Conservation (phyloP, 2,797 vertebrate genomes). For the Oreochromis grahami region DNA sequence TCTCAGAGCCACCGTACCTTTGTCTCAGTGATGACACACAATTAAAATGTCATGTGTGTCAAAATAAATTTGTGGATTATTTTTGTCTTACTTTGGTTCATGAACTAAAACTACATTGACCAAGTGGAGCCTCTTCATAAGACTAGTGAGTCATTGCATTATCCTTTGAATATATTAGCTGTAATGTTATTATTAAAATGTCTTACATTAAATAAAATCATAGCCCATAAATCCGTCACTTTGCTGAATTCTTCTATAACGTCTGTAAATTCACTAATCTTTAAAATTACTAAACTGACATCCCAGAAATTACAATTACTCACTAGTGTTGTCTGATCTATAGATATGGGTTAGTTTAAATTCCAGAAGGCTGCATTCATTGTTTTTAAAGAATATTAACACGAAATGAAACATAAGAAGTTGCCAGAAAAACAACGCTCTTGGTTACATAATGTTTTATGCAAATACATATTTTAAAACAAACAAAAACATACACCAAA, state of each 20-base stretch:
- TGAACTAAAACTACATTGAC: background rate
- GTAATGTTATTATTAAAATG: background rate
- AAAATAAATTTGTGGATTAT: background rate
- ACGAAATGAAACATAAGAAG: background rate
- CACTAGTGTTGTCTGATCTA: background rate
- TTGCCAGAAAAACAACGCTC: no score
- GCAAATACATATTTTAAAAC: no score
- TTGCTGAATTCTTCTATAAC: background rate
- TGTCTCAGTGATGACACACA: rapidly evolving
- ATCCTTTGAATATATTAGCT: background rate
- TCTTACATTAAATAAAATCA: background rate
- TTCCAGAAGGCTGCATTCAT: background rate
- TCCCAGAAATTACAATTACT: background rate
- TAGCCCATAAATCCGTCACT: rapidly evolving
- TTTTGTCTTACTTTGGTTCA: background rate
- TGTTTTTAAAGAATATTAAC: background rate
- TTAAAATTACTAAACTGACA: background rate
- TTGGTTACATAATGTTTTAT: no score
- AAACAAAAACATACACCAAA: background rate
- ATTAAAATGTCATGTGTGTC: background rate
- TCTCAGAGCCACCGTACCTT: background rate
- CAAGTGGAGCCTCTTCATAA: background rate
- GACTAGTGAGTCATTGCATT: background rate
- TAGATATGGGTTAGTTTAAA: background rate
- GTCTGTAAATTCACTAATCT: background rate